Evolutionary conservation across 2,888 invertebrate genomes (phyloP).

Genomic region (Nasonovia ribisnigri): DNA sequence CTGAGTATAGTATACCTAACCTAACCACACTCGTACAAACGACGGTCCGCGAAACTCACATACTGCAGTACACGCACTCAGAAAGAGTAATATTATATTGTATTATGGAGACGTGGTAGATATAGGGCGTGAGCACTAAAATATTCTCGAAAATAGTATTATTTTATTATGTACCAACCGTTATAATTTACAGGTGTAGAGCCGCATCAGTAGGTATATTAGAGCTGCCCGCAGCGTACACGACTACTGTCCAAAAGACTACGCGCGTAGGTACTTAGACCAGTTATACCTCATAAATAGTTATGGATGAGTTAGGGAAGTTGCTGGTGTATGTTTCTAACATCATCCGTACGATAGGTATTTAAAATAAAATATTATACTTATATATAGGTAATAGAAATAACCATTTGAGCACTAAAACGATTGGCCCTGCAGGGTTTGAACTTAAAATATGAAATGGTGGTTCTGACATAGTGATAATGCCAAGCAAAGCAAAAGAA

Average conservation of each 20-base stretch:
- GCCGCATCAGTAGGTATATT: background rate
- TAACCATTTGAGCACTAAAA: background rate
- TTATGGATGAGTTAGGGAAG: background rate
- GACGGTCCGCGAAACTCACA: background rate
- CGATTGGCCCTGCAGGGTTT: background rate
- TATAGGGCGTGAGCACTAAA: background rate
- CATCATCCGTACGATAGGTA: background rate
- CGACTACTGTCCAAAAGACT: background rate
- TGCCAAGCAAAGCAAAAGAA: too few relatives aligned
- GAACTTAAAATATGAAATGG: background rate
- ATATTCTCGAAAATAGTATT: background rate
- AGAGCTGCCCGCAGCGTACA: background rate
- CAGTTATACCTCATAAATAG: background rate
- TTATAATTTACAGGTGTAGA: background rate
- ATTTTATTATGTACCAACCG: background rate
- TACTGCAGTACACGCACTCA: too few relatives aligned
- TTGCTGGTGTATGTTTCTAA: background rate
- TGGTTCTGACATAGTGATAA: background rate
- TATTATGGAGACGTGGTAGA: background rate
- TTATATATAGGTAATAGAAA: background rate
- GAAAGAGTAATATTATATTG: background rate
- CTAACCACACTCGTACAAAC: background rate
- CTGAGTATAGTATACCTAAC: too few relatives aligned
- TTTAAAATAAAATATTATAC: background rate
- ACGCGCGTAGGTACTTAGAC: background rate